Percentiles rank a stretch among this genome's conserved stretches.
Conservation (phyloP, 2,113 vertebrate genomes). For the Ophthalmolycus amberensis region DNA sequence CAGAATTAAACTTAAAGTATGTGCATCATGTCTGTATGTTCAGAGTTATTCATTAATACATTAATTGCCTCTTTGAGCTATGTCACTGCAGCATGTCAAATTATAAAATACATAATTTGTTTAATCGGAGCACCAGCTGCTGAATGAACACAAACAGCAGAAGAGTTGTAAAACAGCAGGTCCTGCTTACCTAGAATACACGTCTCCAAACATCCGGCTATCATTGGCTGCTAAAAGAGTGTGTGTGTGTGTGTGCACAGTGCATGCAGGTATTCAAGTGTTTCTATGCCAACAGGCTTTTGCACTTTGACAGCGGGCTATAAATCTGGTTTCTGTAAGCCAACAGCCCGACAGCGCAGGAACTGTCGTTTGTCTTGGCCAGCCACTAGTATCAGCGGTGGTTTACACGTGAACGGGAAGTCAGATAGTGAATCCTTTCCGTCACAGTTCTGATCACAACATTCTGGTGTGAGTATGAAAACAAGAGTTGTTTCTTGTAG, state of each 20-base stretch:
- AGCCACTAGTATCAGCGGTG: slow-evolving; percentile 7
- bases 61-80: background rate
- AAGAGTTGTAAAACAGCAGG: slow-evolving; percentile 17
- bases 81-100: too few species aligned
- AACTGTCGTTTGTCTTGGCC: slow-evolving; percentile 20
- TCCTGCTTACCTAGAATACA: slow-evolving; percentile 16
- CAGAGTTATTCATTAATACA: background rate
- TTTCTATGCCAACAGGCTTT: slow-evolving; percentile 53
- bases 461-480: background rate
- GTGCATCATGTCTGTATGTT: background rate
- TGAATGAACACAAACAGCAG: background rate
- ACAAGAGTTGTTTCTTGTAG: background rate
- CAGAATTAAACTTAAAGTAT: too few species aligned
- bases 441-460: background rate
- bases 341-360: background rate
- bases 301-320: slow-evolving; percentile 32
- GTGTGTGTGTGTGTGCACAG: slow-evolving; percentile 29
- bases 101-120: background rate
- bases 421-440: slow-evolving; percentile 14
- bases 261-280: slow-evolving; percentile 23
- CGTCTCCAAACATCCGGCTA: slow-evolving; percentile 47
- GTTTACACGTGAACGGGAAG: slow-evolving; percentile 27
- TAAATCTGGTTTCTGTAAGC: slow-evolving; percentile 31
- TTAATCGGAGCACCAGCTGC: background rate
- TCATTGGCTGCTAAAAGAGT: slow-evolving; percentile 13